A percentile compares a stretch with the other conserved stretches of the same genome.
phyloP scores from a whole-genome alignment of 2,888 invertebrate genomes.

The Stegophylla sp. region DNA sequence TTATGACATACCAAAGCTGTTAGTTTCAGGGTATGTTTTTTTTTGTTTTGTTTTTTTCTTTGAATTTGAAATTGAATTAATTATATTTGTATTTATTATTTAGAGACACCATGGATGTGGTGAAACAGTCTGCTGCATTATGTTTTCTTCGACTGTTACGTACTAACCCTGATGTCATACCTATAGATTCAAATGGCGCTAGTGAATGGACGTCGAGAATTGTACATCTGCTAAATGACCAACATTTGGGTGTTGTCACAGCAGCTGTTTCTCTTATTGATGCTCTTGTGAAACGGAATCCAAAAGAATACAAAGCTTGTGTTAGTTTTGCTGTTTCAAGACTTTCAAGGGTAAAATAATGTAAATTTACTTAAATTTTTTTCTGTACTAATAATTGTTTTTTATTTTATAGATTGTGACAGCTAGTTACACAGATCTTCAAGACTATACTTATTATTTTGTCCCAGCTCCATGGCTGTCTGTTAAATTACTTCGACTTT shows the following conservation, averaged over 20 bases:
- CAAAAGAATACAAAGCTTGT: constrained; percentile 99
- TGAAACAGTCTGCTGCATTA: constrained; percentile 98
- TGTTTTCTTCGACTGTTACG: constrained; percentile 92
- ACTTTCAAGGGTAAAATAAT: constrained; percentile 77
- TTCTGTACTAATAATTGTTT: constrained; percentile 28
- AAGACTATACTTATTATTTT: constrained; percentile 99
- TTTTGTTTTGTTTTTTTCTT: background rate
- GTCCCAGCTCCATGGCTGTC: constrained; percentile 99
- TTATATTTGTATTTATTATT: constrained; percentile 58
- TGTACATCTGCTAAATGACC: constrained; percentile 97
- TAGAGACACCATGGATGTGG: constrained; percentile 98
- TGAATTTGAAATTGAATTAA: no score
- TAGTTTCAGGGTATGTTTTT: constrained; percentile 85
- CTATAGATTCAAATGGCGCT: constrained; percentile 68
- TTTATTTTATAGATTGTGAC: constrained; percentile 83
- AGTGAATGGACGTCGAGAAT: constrained; percentile 99
- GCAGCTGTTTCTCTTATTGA: constrained; percentile 98
- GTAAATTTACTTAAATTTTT: constrained; percentile 23
- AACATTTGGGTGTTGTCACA: constrained; percentile 99
- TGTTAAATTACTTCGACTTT: constrained; percentile 90
- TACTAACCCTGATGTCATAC: constrained; percentile 94
- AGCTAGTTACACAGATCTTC: constrained; percentile 97
- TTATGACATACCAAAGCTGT: constrained; percentile 95
- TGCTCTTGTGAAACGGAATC: constrained; percentile 96
- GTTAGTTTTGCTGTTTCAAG: constrained; percentile 97